Percentiles rank a stretch among this genome's conserved stretches.
Evolutionary conservation across 2,797 vertebrate genomes (phyloP).

Genomic region (Semaprochilodus insignis): DNA sequence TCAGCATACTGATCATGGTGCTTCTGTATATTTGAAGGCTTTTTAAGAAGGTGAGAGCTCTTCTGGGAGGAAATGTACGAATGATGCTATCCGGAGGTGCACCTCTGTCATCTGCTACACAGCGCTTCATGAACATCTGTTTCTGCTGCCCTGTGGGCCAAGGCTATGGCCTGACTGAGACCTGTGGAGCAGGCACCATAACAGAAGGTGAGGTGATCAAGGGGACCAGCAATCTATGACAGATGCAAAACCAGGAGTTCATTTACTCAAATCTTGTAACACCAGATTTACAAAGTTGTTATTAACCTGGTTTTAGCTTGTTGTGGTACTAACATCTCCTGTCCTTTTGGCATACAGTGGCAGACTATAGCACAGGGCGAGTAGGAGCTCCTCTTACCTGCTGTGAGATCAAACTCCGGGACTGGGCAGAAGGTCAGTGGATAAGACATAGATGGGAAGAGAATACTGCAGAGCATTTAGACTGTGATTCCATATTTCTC

Average conservation of each 20-base stretch:
- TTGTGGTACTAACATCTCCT: background rate
- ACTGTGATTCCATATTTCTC: background rate
- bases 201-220: constrained; percentile 85
- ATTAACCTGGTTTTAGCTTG: background rate
- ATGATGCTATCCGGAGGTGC: constrained; percentile 99
- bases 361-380: constrained; percentile 92
- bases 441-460: background rate
- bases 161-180: constrained; percentile 96
- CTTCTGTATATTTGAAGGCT: constrained; percentile 74
- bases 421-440: constrained; percentile 92
- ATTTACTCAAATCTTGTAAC: background rate
- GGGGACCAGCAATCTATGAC: background rate
- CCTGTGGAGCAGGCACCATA: constrained; percentile 95
- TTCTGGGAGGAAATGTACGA: constrained; percentile 91
- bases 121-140: constrained; percentile 98
- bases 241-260: background rate
- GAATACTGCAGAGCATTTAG: background rate
- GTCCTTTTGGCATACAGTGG: constrained; percentile 66
- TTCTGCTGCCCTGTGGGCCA: constrained; percentile 98
- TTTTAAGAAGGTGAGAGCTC: constrained; percentile 91
- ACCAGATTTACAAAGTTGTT: background rate
- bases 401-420: constrained; percentile 91
- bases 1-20: background rate
- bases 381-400: constrained; percentile 97
- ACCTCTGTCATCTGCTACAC: constrained; percentile 90